Percentiles rank a stretch among this genome's conserved stretches.
Conservation (phyloP, 2,888 invertebrate species). For the Theretra japonica region DNA sequence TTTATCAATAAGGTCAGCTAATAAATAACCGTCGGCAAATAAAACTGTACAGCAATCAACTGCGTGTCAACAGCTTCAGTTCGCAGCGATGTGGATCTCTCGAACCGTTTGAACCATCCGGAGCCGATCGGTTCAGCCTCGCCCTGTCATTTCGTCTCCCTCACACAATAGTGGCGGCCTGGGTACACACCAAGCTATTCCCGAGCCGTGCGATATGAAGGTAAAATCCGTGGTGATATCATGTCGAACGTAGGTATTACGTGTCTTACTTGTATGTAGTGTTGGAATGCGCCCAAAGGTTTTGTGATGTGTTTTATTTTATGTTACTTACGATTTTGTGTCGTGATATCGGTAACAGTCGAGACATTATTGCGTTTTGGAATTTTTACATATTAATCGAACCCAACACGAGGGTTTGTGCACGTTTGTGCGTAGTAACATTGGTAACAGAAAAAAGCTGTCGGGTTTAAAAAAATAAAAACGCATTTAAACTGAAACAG, state of each 20-base stretch:
- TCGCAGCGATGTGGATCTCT: neutral
- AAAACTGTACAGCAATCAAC: neutral
- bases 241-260: neutral
- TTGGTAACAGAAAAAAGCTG: too few relatives aligned
- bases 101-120: neutral
- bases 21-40: too few relatives aligned
- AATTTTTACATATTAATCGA: too few relatives aligned
- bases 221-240: neutral
- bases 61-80: neutral
- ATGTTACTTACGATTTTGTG: too few relatives aligned
- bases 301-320: neutral
- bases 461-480: too few relatives aligned
- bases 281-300: neutral
- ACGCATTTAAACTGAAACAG: too few relatives aligned
- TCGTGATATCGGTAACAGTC: too few relatives aligned
- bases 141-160: conserved; percentile 12
- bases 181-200: neutral
- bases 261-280: neutral
- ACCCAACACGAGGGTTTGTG: too few relatives aligned
- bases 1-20: too few relatives aligned
- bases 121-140: neutral
- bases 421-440: too few relatives aligned
- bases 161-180: neutral
- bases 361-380: too few relatives aligned
- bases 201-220: neutral